Evolutionary conservation across 2,113 vertebrate genomes (phyloP), one percentile per base, ranked within the genome.

Genomic region (Mionectes macconnelli): DNA sequence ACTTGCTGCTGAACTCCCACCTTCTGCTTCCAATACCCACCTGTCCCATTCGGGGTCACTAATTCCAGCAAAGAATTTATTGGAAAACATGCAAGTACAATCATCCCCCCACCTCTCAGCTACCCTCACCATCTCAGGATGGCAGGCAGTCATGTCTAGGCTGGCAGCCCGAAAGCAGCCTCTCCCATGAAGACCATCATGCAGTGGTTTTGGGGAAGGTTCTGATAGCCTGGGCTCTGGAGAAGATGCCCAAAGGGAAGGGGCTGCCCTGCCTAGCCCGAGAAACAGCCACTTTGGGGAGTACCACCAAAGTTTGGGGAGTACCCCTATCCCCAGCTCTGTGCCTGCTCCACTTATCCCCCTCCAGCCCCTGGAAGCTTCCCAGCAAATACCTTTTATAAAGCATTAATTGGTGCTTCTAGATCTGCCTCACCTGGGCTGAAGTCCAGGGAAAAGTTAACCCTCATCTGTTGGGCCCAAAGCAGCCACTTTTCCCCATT

Each of bases 401-500:
- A 45, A 28, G 13, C n/a, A 24, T 28, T 9, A 11, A 27, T 39
- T 39, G 14, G 15, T 63, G 49, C 40, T 64, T 52, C 25, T 70
- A 28, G 16, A 57, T 28, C 57, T 76, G 23, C 21, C 30, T 28
- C 50, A 82, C 37, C 39, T 62, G 49, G 20, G 60, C 44, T 27
- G 4, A 68, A 83, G 64, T 19, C 42, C 74, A 59, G 45, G 33
- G 63, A 30, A 22, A 10, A 15, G 19, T 79, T 88, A 72, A 45
- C 23, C 22, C 12, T 62, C 1, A 0, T 23, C 44, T 60, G 20
- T 47, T 45, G 47, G 30, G 21, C 12, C 40, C 4, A 1, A 3
- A 1, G 33, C 33, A 52, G 27, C 45, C 30, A n/a, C 24, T 70
- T 10, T 4, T 33, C 69, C 42, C 35, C 9, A 2, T 20, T 56